phyloP scores from a whole-genome alignment of 2,113 vertebrate genomes.

The Myrmecophaga tridactyla region DNA sequence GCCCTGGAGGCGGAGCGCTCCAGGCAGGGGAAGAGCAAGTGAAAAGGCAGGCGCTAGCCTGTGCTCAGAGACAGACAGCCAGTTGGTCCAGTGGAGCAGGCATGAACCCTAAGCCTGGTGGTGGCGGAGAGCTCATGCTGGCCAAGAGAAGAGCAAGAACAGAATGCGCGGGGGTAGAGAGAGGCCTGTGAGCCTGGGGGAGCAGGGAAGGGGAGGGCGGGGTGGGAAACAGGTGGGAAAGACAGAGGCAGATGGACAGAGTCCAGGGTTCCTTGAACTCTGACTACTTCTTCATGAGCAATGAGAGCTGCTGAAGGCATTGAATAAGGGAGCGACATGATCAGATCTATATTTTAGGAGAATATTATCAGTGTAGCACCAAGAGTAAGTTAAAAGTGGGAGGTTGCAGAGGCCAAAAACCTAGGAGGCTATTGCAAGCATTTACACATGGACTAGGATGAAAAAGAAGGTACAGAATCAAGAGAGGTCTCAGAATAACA shows the following conservation, averaged over 20 bases:
- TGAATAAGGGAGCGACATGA: rapidly evolving
- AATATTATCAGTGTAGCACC: rapidly evolving
- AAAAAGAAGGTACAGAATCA: neutral
- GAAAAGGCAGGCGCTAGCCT: neutral
- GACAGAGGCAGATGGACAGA: no score
- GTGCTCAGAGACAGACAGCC: neutral
- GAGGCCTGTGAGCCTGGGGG: neutral
- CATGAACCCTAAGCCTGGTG: no score
- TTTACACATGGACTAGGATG: neutral
- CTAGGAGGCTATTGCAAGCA: neutral
- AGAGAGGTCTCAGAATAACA: rapidly evolving
- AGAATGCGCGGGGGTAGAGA: neutral
- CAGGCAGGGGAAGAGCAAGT: neutral
- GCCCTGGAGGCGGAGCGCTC: neutral
- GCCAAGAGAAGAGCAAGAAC: neutral
- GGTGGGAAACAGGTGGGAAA: neutral
- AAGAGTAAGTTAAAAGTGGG: rapidly evolving
- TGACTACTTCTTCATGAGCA: rapidly evolving
- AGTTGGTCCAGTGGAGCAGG: neutral
- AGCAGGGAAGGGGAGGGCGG: neutral
- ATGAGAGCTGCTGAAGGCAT: neutral
- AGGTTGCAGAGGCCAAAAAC: neutral
- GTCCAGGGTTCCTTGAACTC: no score
- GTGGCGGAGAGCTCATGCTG: no score
- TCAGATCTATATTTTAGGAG: neutral